Percentiles rank a stretch among this genome's conserved stretches.
Conservation (phyloP, 1,140 invertebrate genomes). For the Leptopilina clavipes region DNA sequence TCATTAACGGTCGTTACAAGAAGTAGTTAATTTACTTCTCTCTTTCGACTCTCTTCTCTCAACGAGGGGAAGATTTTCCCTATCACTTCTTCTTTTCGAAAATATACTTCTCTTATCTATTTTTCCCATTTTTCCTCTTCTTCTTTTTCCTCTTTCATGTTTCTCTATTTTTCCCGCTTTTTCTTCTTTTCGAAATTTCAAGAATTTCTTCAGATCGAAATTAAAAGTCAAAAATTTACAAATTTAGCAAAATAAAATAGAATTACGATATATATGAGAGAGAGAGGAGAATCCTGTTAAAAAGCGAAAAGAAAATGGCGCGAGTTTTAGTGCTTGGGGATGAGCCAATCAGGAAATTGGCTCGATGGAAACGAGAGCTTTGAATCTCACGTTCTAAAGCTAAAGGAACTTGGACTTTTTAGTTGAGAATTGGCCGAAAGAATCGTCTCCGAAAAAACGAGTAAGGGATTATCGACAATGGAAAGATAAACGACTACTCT, state of each 20-base stretch:
- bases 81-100: too few relatives aligned
- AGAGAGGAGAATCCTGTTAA: too few relatives aligned
- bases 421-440: conserved; percentile 24
- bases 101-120: too few relatives aligned
- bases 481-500: conserved; percentile 30
- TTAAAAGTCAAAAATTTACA: too few relatives aligned
- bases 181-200: too few relatives aligned
- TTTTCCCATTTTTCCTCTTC: too few relatives aligned
- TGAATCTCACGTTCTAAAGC: conserved; percentile 21
- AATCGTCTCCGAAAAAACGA: conserved; percentile 31
- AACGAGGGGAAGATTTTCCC: not conserved
- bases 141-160: too few relatives aligned
- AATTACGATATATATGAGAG: too few relatives aligned
- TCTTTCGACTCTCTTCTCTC: conserved; percentile 2
- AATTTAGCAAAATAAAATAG: not conserved
- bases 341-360: conserved; percentile 31
- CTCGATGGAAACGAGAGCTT: conserved; percentile 17
- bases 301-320: conserved; percentile 13
- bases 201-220: too few relatives aligned
- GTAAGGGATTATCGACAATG: conserved; percentile 31
- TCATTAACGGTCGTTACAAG: conserved; percentile 12
- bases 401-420: conserved; percentile 19
- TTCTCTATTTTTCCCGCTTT: too few relatives aligned
- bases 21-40: conserved; percentile 34
- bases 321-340: conserved; percentile 2